phyloP scores from a whole-genome alignment of 2,113 vertebrate species.

The Ovis canadensis region DNA sequence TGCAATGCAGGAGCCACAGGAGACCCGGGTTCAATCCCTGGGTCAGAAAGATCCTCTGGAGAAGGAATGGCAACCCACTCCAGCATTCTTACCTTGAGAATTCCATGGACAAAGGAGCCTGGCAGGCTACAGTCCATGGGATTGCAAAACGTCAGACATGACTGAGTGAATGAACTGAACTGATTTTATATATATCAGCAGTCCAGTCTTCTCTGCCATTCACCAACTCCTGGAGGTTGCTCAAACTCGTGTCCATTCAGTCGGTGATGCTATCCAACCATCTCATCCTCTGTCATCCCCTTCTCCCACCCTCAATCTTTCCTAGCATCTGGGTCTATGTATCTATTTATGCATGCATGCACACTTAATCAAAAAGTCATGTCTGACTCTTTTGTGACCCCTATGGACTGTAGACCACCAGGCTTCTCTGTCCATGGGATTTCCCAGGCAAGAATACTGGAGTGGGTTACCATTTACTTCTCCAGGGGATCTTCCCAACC shows the following conservation, averaged over 20 bases:
- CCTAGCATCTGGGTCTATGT: not conserved
- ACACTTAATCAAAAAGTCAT: not conserved
- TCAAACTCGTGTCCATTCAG: not conserved
- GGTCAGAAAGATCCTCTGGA: not conserved
- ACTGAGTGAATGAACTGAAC: not conserved
- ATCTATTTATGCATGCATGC: not conserved
- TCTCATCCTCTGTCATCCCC: not conserved
- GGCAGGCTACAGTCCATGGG: too few species aligned
- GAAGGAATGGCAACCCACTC: not conserved
- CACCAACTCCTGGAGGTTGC: not conserved
- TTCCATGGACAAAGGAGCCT: too few species aligned
- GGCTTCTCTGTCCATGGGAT: not conserved
- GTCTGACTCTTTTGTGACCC: not conserved
- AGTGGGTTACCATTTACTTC: not conserved
- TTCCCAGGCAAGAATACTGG: not conserved
- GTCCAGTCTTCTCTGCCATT: not conserved
- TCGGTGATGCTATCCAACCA: not conserved
- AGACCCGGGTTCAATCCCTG: not conserved
- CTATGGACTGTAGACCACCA: not conserved
- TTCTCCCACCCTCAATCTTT: not conserved
- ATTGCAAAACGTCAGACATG: not conserved
- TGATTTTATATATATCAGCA: not conserved
- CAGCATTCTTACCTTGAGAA: not conserved
- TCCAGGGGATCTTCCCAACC: not conserved
- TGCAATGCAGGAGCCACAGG: not conserved